Conservation (phyloP, 1,140 invertebrate genomes). For the Mizuhopecten yessoensis region DNA sequence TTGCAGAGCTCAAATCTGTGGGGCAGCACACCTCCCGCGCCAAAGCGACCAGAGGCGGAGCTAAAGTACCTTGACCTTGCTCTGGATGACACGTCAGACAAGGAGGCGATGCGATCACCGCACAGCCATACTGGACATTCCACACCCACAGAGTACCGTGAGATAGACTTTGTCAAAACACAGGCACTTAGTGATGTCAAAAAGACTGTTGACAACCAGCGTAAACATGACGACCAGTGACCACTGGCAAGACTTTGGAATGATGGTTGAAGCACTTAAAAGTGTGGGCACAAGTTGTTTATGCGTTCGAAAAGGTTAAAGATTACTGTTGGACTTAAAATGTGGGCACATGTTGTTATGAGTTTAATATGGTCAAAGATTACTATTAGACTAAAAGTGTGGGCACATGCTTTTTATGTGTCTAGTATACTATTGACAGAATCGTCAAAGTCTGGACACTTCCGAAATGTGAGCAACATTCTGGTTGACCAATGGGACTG, state of each 20-base stretch:
- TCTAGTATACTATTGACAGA: no score
- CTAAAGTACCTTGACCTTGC: constrained; percentile 74
- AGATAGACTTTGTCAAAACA: constrained; percentile 78
- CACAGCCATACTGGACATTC: constrained; percentile 56
- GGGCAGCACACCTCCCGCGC: constrained; percentile 65
- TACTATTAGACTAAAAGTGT: neutral
- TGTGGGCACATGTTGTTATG: neutral
- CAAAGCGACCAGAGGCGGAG: constrained; percentile 62
- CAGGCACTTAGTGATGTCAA: constrained; percentile 71
- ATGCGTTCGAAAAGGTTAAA: neutral
- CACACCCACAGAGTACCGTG: constrained; percentile 72
- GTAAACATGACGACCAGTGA: constrained; percentile 60
- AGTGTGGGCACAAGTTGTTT: neutral
- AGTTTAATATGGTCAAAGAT: neutral
- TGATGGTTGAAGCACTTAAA: neutral
- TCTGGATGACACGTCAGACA: constrained; percentile 60
- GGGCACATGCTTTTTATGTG: neutral
- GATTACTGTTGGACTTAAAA: neutral
- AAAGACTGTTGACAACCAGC: constrained; percentile 63
- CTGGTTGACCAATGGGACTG: no score
- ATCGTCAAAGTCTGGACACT: no score
- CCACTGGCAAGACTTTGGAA: neutral
- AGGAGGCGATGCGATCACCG: constrained; percentile 23
- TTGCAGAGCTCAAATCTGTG: constrained; percentile 51
- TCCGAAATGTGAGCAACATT: no score